Conservation (phyloP, 2,888 invertebrate species). For the Monoplex corrugatus region DNA sequence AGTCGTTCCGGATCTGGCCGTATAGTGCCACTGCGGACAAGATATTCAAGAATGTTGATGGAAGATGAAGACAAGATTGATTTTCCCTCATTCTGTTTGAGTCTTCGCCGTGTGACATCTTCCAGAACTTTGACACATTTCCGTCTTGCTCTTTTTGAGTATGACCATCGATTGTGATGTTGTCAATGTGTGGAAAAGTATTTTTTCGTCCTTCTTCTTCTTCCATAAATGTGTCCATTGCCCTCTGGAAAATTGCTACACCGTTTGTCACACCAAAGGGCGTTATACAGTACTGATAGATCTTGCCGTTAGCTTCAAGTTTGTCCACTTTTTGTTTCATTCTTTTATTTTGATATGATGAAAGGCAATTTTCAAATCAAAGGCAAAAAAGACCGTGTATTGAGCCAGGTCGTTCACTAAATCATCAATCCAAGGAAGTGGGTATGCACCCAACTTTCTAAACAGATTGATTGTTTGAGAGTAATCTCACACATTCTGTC, state of each 20-base stretch:
- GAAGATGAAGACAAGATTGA: background rate
- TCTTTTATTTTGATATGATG: background rate
- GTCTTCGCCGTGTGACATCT: background rate
- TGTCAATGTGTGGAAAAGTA: conserved; percentile 33
- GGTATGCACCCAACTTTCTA: background rate
- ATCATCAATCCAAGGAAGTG: background rate
- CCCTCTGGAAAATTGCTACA: conserved; percentile 11
- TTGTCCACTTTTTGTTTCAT: background rate
- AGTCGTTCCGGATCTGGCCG: conserved; percentile 20
- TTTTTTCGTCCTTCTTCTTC: conserved; percentile 8
- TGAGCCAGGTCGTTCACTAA: background rate
- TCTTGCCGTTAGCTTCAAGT: background rate
- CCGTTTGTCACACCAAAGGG: background rate
- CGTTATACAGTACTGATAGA: background rate
- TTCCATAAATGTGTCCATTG: background rate
- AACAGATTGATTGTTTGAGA: conserved; percentile 25
- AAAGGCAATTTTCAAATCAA: conserved; percentile 10
- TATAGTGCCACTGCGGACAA: background rate
- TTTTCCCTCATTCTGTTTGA: conserved; percentile 22
- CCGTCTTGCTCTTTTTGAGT: background rate
- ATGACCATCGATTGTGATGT: conserved; percentile 14
- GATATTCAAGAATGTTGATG: conserved; percentile 16
- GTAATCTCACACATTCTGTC: conserved; percentile 14
- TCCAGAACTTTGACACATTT: background rate
- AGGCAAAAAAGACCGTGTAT: conserved; percentile 6